These are phyloP conservation scores for Typhlichthys subterraneus DNA, from an alignment of 2,797 vertebrate species.

Conservation along the genomic window DNA sequence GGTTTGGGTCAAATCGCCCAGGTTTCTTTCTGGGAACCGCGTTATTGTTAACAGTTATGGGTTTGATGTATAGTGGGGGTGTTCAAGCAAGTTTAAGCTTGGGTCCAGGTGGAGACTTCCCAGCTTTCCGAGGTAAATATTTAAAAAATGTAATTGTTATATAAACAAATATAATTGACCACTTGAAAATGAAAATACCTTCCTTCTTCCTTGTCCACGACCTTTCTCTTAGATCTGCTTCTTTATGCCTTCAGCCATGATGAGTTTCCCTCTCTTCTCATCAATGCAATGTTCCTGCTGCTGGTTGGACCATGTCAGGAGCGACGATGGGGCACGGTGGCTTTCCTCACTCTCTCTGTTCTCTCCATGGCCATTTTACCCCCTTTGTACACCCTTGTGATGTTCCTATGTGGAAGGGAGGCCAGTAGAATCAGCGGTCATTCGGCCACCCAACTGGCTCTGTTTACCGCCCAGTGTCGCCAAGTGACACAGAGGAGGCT, in stretches of 20 bases:
- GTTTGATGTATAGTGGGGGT: conserved; percentile 65
- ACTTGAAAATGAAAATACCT: background rate
- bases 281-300: conserved; percentile 77
- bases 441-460: conserved; percentile 80
- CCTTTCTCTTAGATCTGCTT: conserved; percentile 74
- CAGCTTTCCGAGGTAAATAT: conserved; percentile 73
- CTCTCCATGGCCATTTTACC: conserved; percentile 73
- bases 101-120: conserved; percentile 76
- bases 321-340: conserved; percentile 79
- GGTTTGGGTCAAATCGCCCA: conserved; percentile 65
- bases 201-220: background rate
- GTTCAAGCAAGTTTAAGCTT: conserved; percentile 72
- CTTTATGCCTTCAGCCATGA: conserved; percentile 83
- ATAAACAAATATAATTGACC: background rate
- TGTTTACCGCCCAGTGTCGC: conserved; percentile 80
- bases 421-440: conserved; percentile 79
- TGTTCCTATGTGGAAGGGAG: conserved; percentile 69
- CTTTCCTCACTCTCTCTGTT: conserved; percentile 76
- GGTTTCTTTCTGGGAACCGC: conserved; percentile 74
- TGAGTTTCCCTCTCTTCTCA: conserved; percentile 76
- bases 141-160: background rate
- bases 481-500: conserved; percentile 62
- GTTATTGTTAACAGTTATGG: conserved; percentile 41
- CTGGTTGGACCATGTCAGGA: conserved; percentile 81
- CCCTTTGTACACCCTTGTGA: conserved; percentile 80